Evolutionary conservation across 2,797 vertebrate genomes (phyloP).

Genomic region (Onychomys torridus): DNA sequence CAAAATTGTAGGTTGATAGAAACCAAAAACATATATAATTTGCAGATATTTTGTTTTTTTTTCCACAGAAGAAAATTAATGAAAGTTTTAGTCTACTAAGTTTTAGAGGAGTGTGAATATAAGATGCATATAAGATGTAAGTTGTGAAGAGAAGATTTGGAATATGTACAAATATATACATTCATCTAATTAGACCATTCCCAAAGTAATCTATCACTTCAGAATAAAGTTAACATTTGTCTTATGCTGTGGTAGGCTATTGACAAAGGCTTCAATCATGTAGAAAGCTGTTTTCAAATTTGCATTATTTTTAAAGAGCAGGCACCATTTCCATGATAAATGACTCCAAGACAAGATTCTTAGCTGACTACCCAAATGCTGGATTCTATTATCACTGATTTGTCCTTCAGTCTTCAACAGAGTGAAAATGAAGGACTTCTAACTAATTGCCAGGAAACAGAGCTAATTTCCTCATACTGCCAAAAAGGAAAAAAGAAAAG

Average conservation of each 20-base stretch:
- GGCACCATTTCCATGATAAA: conserved; percentile 90
- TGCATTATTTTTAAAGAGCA: conserved; percentile 84
- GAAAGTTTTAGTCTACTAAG: neutral
- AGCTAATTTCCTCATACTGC: conserved; percentile 85
- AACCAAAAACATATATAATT: neutral
- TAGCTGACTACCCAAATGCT: conserved; percentile 88
- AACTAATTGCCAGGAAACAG: conserved; percentile 88
- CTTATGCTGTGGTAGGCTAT: conserved; percentile 78
- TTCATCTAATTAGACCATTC: conserved; percentile 63
- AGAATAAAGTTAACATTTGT: conserved; percentile 86
- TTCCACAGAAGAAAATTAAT: neutral
- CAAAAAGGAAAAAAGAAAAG: conserved; percentile 47
- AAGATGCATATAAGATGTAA: neutral
- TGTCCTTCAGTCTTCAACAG: conserved; percentile 88
- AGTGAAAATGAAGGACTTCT: conserved; percentile 88
- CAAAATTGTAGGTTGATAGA: neutral
- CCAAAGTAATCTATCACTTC: conserved; percentile 78
- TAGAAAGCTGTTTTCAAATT: conserved; percentile 90
- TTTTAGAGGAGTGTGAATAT: neutral
- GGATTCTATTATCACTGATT: conserved; percentile 89
- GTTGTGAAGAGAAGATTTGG: neutral
- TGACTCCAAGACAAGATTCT: conserved; percentile 89
- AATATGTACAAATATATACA: neutral
- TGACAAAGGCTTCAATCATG: conserved; percentile 89
- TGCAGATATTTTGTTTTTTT: neutral